Conservation (phyloP, 2,113 vertebrate genomes). For the Cygnus buccinator region DNA sequence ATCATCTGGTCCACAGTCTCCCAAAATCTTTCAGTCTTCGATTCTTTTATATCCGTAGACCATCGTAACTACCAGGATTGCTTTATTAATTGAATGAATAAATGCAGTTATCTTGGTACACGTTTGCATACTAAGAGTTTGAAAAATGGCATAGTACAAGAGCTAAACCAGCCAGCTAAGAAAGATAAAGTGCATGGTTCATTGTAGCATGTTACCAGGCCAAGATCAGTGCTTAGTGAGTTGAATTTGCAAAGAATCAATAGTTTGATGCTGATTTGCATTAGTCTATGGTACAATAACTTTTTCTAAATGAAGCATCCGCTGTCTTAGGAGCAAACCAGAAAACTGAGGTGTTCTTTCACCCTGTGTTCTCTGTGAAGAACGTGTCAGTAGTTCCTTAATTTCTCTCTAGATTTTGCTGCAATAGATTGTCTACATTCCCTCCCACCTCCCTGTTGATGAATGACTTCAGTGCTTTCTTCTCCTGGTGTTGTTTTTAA, state of each 20-base stretch:
- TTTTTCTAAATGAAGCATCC: neutral
- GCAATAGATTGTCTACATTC: neutral
- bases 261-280: neutral
- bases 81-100: neutral
- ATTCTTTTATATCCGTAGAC: neutral
- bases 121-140: neutral
- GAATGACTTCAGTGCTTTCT: neutral
- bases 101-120: neutral
- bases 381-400: neutral
- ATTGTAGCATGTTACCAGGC: neutral
- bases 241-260: neutral
- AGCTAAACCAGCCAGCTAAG: neutral
- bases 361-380: neutral
- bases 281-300: neutral
- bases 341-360: neutral
- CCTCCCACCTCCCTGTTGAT: neutral
- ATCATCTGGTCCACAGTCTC: neutral
- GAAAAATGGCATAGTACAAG: neutral
- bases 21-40: neutral
- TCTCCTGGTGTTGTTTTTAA: neutral
- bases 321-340: neutral
- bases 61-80: neutral
- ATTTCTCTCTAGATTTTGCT: neutral
- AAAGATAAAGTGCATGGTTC: neutral
- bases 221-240: neutral